These are phyloP conservation scores for Tragelaphus imberbis DNA, from an alignment of 2,113 vertebrate genomes.

Conservation along the genomic window DNA sequence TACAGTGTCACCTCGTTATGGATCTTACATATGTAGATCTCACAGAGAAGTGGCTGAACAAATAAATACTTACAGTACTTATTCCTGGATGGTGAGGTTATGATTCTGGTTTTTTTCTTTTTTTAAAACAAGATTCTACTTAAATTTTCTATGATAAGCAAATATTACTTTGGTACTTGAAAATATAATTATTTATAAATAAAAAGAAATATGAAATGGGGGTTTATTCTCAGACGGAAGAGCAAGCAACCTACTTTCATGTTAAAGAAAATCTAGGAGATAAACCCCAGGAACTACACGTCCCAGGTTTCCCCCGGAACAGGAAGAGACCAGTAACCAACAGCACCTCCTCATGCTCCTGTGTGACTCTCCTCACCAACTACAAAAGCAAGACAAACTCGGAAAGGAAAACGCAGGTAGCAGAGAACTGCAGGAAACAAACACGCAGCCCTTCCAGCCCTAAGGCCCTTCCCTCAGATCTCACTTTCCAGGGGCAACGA, in stretches of 20 bases:
- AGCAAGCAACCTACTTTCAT: neutral
- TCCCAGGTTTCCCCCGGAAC: neutral
- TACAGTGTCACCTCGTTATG: rapidly evolving
- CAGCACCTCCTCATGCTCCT: neutral
- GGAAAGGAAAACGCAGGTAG: neutral
- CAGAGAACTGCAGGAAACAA: neutral
- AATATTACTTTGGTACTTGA: neutral
- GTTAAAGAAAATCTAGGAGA: neutral
- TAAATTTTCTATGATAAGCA: neutral
- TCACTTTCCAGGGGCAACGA: neutral
- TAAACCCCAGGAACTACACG: neutral
- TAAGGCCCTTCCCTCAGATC: neutral
- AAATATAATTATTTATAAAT: neutral
- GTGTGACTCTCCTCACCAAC: neutral
- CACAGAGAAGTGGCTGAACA: neutral
- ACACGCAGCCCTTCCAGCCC: too few species aligned
- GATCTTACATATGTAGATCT: neutral
- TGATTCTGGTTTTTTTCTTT: neutral
- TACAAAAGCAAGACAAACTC: neutral
- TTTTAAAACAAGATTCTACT: neutral
- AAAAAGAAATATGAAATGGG: neutral
- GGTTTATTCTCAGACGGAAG: neutral
- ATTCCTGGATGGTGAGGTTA: neutral
- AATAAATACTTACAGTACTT: neutral
- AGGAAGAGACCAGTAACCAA: neutral